A percentile compares a stretch with the other conserved stretches of the same genome.
phyloP scores from a whole-genome alignment of 2,797 vertebrate species.

The Oreochromis grahami region DNA sequence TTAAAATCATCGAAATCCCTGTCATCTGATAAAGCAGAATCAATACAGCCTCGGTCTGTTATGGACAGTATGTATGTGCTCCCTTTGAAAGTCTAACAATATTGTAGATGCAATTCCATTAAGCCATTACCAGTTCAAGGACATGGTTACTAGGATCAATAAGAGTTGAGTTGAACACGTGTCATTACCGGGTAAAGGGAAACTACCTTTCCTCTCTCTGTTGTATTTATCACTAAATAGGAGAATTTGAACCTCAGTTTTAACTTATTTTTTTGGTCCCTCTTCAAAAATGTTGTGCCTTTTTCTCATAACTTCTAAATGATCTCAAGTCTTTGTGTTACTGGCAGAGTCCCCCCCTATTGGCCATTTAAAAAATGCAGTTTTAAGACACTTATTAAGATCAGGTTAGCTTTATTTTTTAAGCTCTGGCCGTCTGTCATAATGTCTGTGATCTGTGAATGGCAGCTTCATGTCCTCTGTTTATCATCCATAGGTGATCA shows the following conservation, averaged over 20 bases:
- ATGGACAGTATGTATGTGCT: constrained; percentile 13
- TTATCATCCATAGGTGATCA: neutral
- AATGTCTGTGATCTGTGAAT: neutral
- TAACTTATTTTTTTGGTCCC: constrained; percentile 30
- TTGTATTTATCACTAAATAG: constrained; percentile 9
- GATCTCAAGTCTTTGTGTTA: neutral
- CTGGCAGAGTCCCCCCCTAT: neutral
- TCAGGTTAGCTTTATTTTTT: neutral
- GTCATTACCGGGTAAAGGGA: neutral
- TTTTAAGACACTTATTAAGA: neutral
- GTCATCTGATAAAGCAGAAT: constrained; percentile 48
- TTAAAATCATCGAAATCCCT: constrained; percentile 25
- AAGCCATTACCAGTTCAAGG: constrained; percentile 47
- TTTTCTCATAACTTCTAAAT: neutral
- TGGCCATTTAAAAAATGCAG: neutral
- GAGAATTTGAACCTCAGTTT: constrained; percentile 15
- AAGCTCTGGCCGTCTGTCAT: neutral
- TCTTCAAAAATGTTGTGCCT: constrained; percentile 3
- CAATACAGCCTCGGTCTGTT: constrained; percentile 28
- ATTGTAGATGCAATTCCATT: constrained; percentile 31
- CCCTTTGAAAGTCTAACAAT: constrained; percentile 30
- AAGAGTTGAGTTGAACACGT: neutral
- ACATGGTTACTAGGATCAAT: constrained; percentile 39
- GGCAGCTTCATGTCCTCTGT: neutral
- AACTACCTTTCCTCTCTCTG: neutral